Percentiles rank a stretch among this genome's conserved stretches.
phyloP scores from a whole-genome alignment of 2,888 invertebrate genomes.

The Spatulosminthurus flaviceps region DNA sequence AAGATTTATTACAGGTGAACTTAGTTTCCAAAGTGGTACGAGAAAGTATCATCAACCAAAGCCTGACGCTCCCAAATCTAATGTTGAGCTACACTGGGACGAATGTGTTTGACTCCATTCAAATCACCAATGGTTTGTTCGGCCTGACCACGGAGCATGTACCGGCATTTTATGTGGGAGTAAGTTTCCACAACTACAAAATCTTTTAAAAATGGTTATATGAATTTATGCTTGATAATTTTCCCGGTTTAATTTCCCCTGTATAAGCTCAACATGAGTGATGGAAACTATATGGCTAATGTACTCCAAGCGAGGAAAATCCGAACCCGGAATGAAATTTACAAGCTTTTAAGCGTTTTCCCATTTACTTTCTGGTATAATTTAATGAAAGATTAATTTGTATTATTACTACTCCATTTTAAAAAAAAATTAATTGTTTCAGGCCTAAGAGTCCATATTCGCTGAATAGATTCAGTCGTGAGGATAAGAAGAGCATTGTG shows the following conservation, averaged over 20 bases:
- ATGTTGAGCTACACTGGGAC: too few relatives aligned
- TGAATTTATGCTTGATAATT: too few relatives aligned
- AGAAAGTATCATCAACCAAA: neutral
- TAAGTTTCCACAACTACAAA: slow-evolving; percentile 12
- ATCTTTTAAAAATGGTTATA: too few relatives aligned
- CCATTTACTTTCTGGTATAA: slow-evolving; percentile 47
- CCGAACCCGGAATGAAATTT: slow-evolving; percentile 46
- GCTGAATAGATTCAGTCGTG: slow-evolving; percentile 11
- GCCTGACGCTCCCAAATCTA: neutral
- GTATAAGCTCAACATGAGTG: slow-evolving; percentile 35
- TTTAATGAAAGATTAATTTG: slow-evolving; percentile 25
- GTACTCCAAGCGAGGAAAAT: slow-evolving; percentile 48
- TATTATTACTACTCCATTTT: neutral
- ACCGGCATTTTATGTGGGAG: slow-evolving; percentile 41
- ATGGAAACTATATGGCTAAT: slow-evolving; percentile 47
- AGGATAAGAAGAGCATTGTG: neutral
- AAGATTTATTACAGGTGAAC: neutral
- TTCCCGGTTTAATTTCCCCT: too few relatives aligned
- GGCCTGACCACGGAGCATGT: neutral
- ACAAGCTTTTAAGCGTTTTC: slow-evolving; percentile 20
- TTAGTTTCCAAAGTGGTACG: neutral
- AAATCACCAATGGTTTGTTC: slow-evolving; percentile 25
- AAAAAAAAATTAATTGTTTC: neutral
- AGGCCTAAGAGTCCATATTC: slow-evolving; percentile 30
- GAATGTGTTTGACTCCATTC: slow-evolving; percentile 15